Base-by-base conservation (phyloP, 2,888 invertebrate species). In the Clanis bilineata region DNA sequence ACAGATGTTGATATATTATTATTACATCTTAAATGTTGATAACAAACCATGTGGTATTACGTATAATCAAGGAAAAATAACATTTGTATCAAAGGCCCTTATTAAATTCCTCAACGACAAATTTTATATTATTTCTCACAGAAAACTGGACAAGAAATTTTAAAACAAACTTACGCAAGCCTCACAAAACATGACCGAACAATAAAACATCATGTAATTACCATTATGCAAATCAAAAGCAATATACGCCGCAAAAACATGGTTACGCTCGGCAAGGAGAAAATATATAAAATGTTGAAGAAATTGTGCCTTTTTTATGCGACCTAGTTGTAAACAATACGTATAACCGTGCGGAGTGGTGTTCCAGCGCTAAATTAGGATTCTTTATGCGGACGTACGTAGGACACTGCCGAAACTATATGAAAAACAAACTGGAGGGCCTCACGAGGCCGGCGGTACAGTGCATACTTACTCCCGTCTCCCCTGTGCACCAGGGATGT, bases 401-500 rank as follows among this genome's bases (percentile, higher is more conserved):
- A 51, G 18, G 51, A 51, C 51, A 51, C 7, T 32, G 28, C 18
- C 32, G 51, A 51, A 22, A 28, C 32, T 32, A 51, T 28, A 51
- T 51, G 51, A 51, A 51, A 51, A 51, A 51, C 51, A 51, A 51
- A 51, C 47, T 28, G n/a, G n/a, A n/a, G n/a, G n/a, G n/a, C n/a
- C n/a, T 15, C 32, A 51, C 15, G 28, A 47, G 15, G 28, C 51
- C 18, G 18, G 18, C n/a, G n/a, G n/a, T n/a, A n/a, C n/a, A n/a
- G n/a, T n/a, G 51, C 28, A 32, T 32, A 28, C 47, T 9, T 28
- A 47, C 23, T 9, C 43, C 15, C 18, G 18, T 18, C 2, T n/a
- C 51, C 32, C 32, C 32, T 51, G 51, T 51, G 28, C 18, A 18
- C 32, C 15, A 6, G 18, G n/a, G n/a, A n/a, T n/a, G n/a, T n/a